Evolutionary conservation across 1,140 invertebrate species (phyloP).

Genomic region (Subanguina moxae): DNA sequence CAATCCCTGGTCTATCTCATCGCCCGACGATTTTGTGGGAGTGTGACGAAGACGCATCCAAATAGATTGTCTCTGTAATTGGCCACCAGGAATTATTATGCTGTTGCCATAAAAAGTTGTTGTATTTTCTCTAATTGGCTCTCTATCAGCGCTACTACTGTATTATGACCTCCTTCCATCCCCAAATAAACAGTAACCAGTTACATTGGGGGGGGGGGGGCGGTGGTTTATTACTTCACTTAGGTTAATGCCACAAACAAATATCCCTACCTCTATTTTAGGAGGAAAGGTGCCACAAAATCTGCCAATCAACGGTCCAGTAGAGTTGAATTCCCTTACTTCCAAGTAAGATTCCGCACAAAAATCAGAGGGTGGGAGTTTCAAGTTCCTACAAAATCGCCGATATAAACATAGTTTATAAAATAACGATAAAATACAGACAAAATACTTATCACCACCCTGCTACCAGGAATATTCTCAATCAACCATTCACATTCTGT

Average conservation of each 20-base stretch:
- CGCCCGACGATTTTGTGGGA: neutral
- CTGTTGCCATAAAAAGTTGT: too few relatives aligned
- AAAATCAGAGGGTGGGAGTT: constrained; percentile 37
- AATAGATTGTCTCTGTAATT: constrained; percentile 15
- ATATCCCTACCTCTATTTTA: constrained; percentile 18
- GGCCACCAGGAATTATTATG: too few relatives aligned
- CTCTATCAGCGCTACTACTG: too few relatives aligned
- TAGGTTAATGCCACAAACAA: too few relatives aligned
- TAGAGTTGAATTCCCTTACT: constrained; percentile 37
- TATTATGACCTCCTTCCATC: too few relatives aligned
- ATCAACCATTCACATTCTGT: constrained; percentile 38
- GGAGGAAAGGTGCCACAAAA: constrained; percentile 32
- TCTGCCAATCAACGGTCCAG: constrained; percentile 39
- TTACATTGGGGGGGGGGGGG: too few relatives aligned
- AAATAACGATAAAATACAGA: neutral
- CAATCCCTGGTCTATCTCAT: neutral
- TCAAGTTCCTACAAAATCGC: constrained; percentile 19
- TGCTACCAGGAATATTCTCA: constrained; percentile 18
- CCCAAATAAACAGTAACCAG: too few relatives aligned
- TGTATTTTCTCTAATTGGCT: too few relatives aligned
- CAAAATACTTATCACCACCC: constrained; percentile 20
- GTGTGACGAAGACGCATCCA: constrained; percentile 34
- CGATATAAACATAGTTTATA: neutral
- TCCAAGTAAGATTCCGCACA: constrained; percentile 49
- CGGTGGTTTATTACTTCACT: too few relatives aligned